Base-by-base conservation (phyloP, 2,888 invertebrate genomes). In the Cheilosia vulpina region DNA sequence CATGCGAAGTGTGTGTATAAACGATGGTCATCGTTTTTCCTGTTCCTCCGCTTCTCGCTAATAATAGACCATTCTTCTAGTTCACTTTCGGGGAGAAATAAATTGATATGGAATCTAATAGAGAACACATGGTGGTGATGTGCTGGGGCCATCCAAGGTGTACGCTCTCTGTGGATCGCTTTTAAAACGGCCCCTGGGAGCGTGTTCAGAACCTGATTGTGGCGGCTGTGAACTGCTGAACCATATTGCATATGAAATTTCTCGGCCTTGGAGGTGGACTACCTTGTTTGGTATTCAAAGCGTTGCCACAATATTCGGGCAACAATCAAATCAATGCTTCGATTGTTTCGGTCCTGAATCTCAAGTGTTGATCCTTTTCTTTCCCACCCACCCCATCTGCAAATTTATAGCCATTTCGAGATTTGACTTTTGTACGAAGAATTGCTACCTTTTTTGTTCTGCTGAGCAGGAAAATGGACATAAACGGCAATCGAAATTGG, bases 81-180 rank as follows among this genome's bases (percentile, higher is more conserved):
- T 81, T 81, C 85, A 85, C 81, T 85, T 81, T 85, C 66, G 62
- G 81, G 76, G 57, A 19, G 63, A 85, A 76, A 81, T 81, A 85
- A 85, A 85, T 85, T 85, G 81, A 77, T 85, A 81, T 81, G 75
- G 81, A 81, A 85, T 85, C 85, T 85, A 85, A 85, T 71, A 85
- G 76, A 68, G 68, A 76, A 77, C 85, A 85, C 85, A 72, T 81
- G 81, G 66, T 77, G 77, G 58, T 34, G 58, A 75, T 73, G 83
- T 47, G 21, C 55, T n/a, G 55, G 41, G 31, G 62, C 60, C 27
- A 60, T 60, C 17, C 38, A 65, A 72, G 75, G 63, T 41, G 19
- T 52, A 7, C 45, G 19, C 24, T 75, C 65, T 77, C 71, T 31
- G 47, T 55, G 82, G 78, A 72, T 66, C 34, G 60, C 78, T 72